Base-by-base conservation (phyloP, 2,888 invertebrate species). In the Phrixothrix hirtus region DNA sequence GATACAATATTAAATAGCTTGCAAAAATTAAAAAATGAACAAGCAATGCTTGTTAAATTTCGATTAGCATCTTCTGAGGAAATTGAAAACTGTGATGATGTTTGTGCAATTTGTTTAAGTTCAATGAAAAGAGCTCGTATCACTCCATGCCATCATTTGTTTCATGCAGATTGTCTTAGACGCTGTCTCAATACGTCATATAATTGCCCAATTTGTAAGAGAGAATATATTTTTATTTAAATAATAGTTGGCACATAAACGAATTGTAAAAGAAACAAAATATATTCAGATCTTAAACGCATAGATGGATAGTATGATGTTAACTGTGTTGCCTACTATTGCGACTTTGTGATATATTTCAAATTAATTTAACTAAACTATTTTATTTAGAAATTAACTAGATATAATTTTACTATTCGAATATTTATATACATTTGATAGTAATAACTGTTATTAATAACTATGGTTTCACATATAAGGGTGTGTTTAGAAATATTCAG, bases 111-210 rank as follows among this genome's bases (percentile, higher is more conserved):
- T 2, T 90, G 90, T 65, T 78, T 90, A 26, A 85, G 82, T 55
- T 69, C 77, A 1, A 88, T 89, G 88, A 77, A 77, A 41, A 81
- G 83, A 4, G 89, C 89, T 0, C 78, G 89, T 27, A 83, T 89
- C 6, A 89, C 89, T 0, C 89, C 89, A 0, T 90, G 90, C 68
- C 86, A 87, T 38, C 90, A 90, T 69, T 81, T 87, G 69, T 90
- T 89, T 74, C 90, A 90, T 68, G 87, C 87, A 0, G 86, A 86
- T 69, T 90, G 90, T 67, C 76, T 90, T 13, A 76, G 89, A 52
- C 81, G 82, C 59, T 89, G 89, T 67, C 78, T 89, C n/a, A 86
- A 85, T 58, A 78, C 81, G 9, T 84, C 84, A 2, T 81, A 85
- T 58, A 79, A 81, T 57, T 89, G 89, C 66, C 89, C 89, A 0